Base-by-base conservation (phyloP, 2,113 vertebrate species). In the Rutilus rutilus region DNA sequence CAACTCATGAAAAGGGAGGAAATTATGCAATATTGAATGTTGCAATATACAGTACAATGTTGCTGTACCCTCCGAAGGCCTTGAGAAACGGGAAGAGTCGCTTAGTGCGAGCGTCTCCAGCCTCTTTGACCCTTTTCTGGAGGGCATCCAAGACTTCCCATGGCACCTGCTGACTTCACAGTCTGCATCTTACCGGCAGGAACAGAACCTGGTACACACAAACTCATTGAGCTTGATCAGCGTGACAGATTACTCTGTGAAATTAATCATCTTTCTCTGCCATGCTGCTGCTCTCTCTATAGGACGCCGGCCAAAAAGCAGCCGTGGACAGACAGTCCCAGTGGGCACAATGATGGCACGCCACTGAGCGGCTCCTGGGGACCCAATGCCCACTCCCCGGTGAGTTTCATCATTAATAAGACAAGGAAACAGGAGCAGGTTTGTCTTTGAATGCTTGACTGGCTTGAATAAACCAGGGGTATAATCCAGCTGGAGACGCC, bases 221-320 rank as follows among this genome's bases (percentile, higher is more conserved):
- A 85, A 85, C 90, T 86, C 79, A 78, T 27, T 59, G 62, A 71
- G 83, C 69, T 42, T 80, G 67, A 93, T 90, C 87, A 90, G 90
- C 47, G 77, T 91, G 90, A 91, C 91, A 88, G 90, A 91, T 92
- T 92, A 93, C 91, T 91, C 60, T 92, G 92, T 89, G 93, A 94
- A 94, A 94, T 95, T 93, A 95, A 94, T 94, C 93, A 94, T 94
- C 90, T 90, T 93, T 92, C 91, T 91, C 90, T 93, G 87, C 91
- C 87, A 90, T 92, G 90, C 91, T 85, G 82, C 89, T 92, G 92
- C 91, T 92, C 90, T 90, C 90, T 86, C 90, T 92, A 91, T 91
- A 93, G 91, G 91, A 92, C 5, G 25, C 33, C 25, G 42, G 65
- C 71, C 87, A 74, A 78, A 71, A 71, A 67, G n/a, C n/a, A 25